Conservation (phyloP, 1,140 invertebrate species). For the Drosophila baimaii region DNA sequence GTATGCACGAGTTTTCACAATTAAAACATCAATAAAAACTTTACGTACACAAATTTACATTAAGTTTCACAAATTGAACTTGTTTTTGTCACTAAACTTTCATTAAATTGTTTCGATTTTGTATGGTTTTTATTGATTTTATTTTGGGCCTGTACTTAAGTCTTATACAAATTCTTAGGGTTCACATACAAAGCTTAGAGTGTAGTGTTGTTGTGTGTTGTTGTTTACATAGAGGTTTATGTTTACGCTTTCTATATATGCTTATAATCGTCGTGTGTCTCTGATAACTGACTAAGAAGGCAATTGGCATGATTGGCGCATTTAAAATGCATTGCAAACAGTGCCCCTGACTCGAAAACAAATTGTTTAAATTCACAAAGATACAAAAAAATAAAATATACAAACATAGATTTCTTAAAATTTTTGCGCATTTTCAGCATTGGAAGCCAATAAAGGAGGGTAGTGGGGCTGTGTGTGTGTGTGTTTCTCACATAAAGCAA, state of each 20-base stretch:
- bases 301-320: slow-evolving; percentile 59
- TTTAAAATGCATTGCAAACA: slow-evolving; percentile 76
- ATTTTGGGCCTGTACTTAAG: slow-evolving; percentile 47
- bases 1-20: slow-evolving; percentile 61
- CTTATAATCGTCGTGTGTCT: slow-evolving; percentile 29
- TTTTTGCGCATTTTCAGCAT: slow-evolving; percentile 68
- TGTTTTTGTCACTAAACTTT: slow-evolving; percentile 4
- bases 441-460: slow-evolving; percentile 67
- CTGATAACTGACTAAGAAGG: slow-evolving; percentile 44
- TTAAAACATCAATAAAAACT: slow-evolving; percentile 50
- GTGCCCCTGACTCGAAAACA: slow-evolving; percentile 59
- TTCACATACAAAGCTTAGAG: slow-evolving; percentile 66
- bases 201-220: slow-evolving; percentile 40
- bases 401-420: slow-evolving; percentile 49
- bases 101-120: slow-evolving; percentile 47
- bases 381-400: slow-evolving; percentile 61
- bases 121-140: slow-evolving; percentile 35
- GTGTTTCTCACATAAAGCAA: slow-evolving; percentile 65
- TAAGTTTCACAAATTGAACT: slow-evolving; percentile 41
- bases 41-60: slow-evolving; percentile 50
- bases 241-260: slow-evolving; percentile 13
- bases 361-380: slow-evolving; percentile 8
- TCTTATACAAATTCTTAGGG: slow-evolving; percentile 70
- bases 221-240: slow-evolving; percentile 55
- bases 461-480: not conserved